Base-by-base conservation (phyloP, 2,113 vertebrate genomes). In the Lepus americanus region DNA sequence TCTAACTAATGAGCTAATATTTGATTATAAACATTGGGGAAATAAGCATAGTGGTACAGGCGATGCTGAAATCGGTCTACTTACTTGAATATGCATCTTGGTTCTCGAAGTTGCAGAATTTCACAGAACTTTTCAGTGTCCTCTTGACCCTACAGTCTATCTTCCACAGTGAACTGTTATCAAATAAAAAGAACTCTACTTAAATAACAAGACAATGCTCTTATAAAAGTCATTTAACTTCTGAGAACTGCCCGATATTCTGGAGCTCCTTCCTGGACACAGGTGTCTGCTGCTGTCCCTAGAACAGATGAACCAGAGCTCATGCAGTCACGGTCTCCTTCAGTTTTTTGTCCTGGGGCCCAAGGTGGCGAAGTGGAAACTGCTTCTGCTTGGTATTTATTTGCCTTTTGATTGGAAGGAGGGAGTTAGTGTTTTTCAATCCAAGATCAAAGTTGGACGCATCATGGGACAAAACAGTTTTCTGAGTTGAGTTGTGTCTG, bases 381-480 rank as follows among this genome's bases (percentile, higher is more conserved):
- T 66, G 39, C 95, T 97, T 97, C 96, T 97, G 89, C 63, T 91
- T 96, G 14, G 83, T 96, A 97, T 97, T 97, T 98, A 98, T 97
- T 97, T 97, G 97, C 94, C 97, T 97, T 97, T 96, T 97, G 96
- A 98, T 96, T 90, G 97, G 97, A 98, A 97, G 97, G 94, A 98
- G 86, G 97, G 72, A 93, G 96, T 97, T 94, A 91, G 96, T 95
- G 89, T 79, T 22, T 44, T 36, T 97, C 97, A 92, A 91, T 96
- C 89, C 97, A 95, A 98, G 97, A 98, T 98, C 98, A 98, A 98
- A 98, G 96, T 82, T 90, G 96, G 96, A 77, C 51, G 94, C 27
- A 96, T 96, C 97, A 97, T 73, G 94, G 95, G 97, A 97, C 29
- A 23, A 97, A 98, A 95, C 93, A 87, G 95, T 98, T 98, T 98